Base-by-base conservation (phyloP, 30 jellyfish, hydroid and myxozoan species). In the Turritopsis rubra region DNA sequence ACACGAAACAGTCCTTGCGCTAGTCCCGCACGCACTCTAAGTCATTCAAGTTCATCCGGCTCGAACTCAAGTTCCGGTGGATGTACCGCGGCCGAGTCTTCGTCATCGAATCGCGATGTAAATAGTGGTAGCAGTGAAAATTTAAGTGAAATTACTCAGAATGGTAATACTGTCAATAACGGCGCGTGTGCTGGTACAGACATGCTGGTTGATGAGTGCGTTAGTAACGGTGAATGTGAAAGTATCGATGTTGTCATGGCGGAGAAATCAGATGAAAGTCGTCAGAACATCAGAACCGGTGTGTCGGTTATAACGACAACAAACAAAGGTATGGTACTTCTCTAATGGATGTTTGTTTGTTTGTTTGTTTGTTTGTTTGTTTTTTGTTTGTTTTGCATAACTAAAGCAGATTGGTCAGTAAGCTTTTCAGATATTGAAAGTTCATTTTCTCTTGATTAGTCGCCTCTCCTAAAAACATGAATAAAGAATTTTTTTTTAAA, bases 1-100 rank as follows among this genome's bases (percentile, higher is more conserved):
- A 77, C 92, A 13, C 72, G 86, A 28, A 80, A 91, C n/a, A 92
- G 98, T 73, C 98, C 98, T 18, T 84, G 95, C 66, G 91, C 93
- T 16, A 92, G 98, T 71, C 96, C 96, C 0, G 86, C 95, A 20
- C 87, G 97, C 21, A 41, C 60, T 41, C 60, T 41, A 3, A 83
- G 92, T 65, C 97, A 81, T 52, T 31, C 96, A 0, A 75, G 84
- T 74, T 21, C 72, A 7, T 81, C 79, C 27, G 85, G 31, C 82
- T 28, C 21, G 66, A 54, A 72, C 83, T 72, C 79, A 74, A 60
- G 77, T 78, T 72, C 8, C 30, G 81, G 70, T 53, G 85, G 71
- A 52, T 75, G 29, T 87, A 83, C 52, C 66, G 18, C 54, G 75
- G 65, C 20, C 85, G 72, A 81, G 88, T 65, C 28, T 81, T 29